A percentile compares a stretch with the other conserved stretches of the same genome.
These are phyloP conservation scores for Patella pellucida DNA, from an alignment of 2,888 invertebrate species.

Conservation along the genomic window DNA sequence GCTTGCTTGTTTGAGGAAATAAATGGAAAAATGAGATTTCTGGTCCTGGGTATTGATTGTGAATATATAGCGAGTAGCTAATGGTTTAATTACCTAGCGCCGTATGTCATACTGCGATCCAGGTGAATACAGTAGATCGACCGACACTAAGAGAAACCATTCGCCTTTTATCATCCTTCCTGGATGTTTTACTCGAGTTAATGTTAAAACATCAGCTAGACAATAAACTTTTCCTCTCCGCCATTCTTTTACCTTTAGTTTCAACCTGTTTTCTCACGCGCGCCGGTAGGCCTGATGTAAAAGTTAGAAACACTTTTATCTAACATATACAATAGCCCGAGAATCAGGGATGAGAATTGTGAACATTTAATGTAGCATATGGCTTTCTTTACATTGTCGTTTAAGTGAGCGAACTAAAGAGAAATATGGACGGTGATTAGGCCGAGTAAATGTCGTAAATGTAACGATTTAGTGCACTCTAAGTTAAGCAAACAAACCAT, in stretches of 20 bases:
- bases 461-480: not conserved
- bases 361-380: conserved; percentile 5
- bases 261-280: not conserved
- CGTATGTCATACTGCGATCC: not conserved
- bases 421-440: conserved; percentile 7
- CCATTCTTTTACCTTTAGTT: not conserved
- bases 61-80: conserved; percentile 4
- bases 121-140: conserved; percentile 3
- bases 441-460: not conserved
- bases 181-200: not conserved
- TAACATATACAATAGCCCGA: not conserved
- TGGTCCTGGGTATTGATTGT: not conserved
- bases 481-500: not conserved
- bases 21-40: conserved; percentile 10
- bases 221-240: not conserved
- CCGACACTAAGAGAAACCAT: not conserved
- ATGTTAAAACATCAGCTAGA: no score
- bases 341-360: not conserved
- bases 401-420: not conserved
- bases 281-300: not conserved
- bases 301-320: not conserved
- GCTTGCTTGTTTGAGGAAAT: conserved; percentile 12
- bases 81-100: conserved; percentile 9
- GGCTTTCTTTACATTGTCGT: conserved; percentile 5
- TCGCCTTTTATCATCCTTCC: not conserved